These are phyloP conservation scores for Tribolium freemani DNA, from an alignment of 2,888 invertebrate species.

Conservation along the genomic window DNA sequence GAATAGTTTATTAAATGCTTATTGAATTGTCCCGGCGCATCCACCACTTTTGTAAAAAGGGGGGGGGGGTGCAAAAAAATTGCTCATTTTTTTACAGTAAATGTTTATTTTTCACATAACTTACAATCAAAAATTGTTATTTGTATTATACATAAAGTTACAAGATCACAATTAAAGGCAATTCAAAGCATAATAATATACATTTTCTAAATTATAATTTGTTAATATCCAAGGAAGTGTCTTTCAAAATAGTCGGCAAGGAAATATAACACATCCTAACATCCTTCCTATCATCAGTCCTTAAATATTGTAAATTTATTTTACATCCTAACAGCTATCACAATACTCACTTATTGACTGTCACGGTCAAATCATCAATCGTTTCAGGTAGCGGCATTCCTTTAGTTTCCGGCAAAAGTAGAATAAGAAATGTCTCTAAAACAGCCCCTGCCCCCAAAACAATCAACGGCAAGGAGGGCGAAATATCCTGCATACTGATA, in stretches of 20 bases:
- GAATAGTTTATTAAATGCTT: too few relatives aligned
- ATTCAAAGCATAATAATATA: not conserved
- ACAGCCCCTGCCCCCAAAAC: slow-evolving; percentile 59
- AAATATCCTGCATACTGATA: slow-evolving; percentile 56
- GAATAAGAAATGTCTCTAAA: slow-evolving; percentile 59
- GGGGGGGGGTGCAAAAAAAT: too few relatives aligned
- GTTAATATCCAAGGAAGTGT: slow-evolving; percentile 11
- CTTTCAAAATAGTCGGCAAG: slow-evolving; percentile 17
- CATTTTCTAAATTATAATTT: not conserved
- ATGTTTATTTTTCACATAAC: not conserved
- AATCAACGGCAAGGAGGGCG: slow-evolving; percentile 59
- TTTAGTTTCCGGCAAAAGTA: slow-evolving; percentile 65
- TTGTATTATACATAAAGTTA: not conserved
- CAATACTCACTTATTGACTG: slow-evolving; percentile 13
- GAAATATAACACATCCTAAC: slow-evolving; percentile 20
- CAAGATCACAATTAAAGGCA: not conserved
- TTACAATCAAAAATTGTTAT: not conserved
- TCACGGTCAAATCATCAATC: slow-evolving; percentile 67
- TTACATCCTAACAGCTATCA: too few relatives aligned
- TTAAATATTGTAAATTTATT: too few relatives aligned
- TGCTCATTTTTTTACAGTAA: not conserved
- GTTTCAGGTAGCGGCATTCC: slow-evolving; percentile 70
- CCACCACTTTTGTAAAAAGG: too few relatives aligned
- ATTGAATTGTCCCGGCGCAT: too few relatives aligned
- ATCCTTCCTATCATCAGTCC: slow-evolving; percentile 2